phyloP scores from a whole-genome alignment of 2,888 invertebrate genomes.

The Erebia ligea region DNA sequence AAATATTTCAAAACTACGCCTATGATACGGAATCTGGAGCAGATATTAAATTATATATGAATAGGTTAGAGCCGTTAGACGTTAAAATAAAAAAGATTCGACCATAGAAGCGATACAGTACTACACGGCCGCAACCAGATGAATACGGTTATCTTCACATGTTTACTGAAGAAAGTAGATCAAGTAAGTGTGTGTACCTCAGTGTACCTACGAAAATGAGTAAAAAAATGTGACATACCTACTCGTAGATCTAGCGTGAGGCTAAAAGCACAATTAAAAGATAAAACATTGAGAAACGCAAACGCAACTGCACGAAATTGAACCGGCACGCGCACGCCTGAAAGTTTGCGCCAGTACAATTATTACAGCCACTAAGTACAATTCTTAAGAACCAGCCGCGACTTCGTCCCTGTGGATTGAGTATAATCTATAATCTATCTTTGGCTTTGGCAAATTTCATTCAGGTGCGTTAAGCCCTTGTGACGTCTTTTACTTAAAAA shows the following conservation, averaged over 20 bases:
- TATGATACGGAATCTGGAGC: slow-evolving; percentile 8
- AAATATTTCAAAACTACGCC: neutral
- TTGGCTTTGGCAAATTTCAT: too few relatives aligned
- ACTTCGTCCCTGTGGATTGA: too few relatives aligned
- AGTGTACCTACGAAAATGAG: slow-evolving; percentile 20
- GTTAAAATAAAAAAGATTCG: neutral
- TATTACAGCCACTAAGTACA: too few relatives aligned
- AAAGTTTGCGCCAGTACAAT: too few relatives aligned
- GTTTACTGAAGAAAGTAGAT: slow-evolving; percentile 33
- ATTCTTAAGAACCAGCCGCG: too few relatives aligned
- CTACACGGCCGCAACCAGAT: slow-evolving; percentile 18
- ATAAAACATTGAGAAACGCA: too few relatives aligned
- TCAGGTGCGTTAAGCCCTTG: too few relatives aligned
- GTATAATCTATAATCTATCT: too few relatives aligned
- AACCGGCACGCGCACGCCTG: too few relatives aligned
- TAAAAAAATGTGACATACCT: slow-evolving; percentile 26
- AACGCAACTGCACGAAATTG: too few relatives aligned
- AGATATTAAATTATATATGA: slow-evolving; percentile 16
- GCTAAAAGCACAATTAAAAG: too few relatives aligned
- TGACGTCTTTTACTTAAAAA: too few relatives aligned
- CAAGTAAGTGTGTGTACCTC: slow-evolving; percentile 15
- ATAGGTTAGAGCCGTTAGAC: slow-evolving; percentile 7
- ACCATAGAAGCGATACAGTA: neutral
- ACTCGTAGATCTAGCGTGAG: neutral
- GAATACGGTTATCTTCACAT: slow-evolving; percentile 35